Conservation (phyloP, 2,113 vertebrate species). For the Gopherus flavomarginatus region DNA sequence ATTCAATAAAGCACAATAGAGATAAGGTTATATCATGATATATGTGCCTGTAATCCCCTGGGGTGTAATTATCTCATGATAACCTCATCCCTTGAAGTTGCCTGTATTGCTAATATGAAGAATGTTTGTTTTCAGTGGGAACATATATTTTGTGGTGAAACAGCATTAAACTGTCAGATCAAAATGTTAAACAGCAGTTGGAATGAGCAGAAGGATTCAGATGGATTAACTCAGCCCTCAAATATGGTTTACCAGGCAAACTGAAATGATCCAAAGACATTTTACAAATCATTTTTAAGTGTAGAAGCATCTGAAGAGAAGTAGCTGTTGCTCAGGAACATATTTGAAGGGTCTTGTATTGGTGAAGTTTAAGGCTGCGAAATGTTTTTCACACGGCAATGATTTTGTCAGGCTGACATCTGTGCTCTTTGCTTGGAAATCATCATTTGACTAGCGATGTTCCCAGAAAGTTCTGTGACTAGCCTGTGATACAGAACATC, state of each 20-base stretch:
- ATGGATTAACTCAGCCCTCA: slow-evolving; percentile 59
- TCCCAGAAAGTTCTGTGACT: neutral
- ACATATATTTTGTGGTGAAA: slow-evolving; percentile 68
- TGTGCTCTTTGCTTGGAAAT: slow-evolving; percentile 11
- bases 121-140: slow-evolving; percentile 68
- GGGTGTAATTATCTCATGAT: slow-evolving; percentile 68
- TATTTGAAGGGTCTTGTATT: slow-evolving; percentile 13
- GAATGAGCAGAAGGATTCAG: slow-evolving; percentile 58
- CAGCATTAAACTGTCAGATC: slow-evolving; percentile 72
- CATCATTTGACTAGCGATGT: neutral
- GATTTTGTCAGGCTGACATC: neutral
- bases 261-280: slow-evolving; percentile 29
- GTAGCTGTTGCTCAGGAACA: slow-evolving; percentile 37
- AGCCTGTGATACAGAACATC: too few species aligned
- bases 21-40: slow-evolving; percentile 70
- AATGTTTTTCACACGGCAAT: neutral
- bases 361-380: slow-evolving; percentile 32
- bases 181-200: slow-evolving; percentile 67
- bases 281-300: slow-evolving; percentile 41
- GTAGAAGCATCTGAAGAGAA: slow-evolving; percentile 49
- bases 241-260: slow-evolving; percentile 26
- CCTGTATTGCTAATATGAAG: slow-evolving; percentile 65
- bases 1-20: slow-evolving; percentile 64
- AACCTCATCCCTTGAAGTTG: slow-evolving; percentile 70
- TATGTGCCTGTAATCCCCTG: slow-evolving; percentile 64